Conservation (phyloP, 2,797 vertebrate genomes). For the Momotus momota region DNA sequence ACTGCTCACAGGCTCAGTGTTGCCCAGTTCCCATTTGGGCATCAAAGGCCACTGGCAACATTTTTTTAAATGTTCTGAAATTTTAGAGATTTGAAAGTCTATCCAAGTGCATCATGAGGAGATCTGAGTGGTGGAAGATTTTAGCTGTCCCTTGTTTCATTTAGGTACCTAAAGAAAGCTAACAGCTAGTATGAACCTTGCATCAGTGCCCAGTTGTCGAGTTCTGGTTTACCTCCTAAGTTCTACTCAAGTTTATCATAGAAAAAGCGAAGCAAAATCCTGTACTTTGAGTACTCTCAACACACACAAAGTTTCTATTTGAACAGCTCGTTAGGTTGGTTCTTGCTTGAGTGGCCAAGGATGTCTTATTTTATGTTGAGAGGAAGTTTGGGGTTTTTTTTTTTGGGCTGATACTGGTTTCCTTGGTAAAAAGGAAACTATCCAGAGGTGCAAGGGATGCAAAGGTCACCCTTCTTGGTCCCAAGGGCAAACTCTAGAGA, state of each 20-base stretch:
- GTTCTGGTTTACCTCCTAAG: neutral
- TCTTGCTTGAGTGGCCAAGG: neutral
- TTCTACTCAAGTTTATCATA: neutral
- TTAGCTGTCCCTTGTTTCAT: neutral
- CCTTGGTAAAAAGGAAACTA: neutral
- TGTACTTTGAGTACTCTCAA: neutral
- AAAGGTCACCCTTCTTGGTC: neutral
- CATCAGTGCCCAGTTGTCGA: neutral
- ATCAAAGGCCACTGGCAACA: neutral
- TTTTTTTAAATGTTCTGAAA: neutral
- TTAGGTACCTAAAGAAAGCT: neutral
- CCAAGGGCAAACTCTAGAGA: neutral
- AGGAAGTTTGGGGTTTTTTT: neutral
- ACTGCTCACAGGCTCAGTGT: neutral
- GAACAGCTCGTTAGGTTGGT: neutral
- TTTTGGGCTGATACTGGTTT: neutral
- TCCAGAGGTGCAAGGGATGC: neutral
- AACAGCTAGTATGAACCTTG: neutral
- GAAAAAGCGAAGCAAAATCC: neutral
- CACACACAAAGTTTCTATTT: neutral
- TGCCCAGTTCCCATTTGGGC: neutral
- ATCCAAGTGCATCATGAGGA: neutral
- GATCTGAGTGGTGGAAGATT: neutral
- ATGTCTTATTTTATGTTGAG: neutral
- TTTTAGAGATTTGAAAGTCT: neutral